Conservation (phyloP, 2,797 vertebrate genomes). For the Sternarchorhynchus goeldii region DNA sequence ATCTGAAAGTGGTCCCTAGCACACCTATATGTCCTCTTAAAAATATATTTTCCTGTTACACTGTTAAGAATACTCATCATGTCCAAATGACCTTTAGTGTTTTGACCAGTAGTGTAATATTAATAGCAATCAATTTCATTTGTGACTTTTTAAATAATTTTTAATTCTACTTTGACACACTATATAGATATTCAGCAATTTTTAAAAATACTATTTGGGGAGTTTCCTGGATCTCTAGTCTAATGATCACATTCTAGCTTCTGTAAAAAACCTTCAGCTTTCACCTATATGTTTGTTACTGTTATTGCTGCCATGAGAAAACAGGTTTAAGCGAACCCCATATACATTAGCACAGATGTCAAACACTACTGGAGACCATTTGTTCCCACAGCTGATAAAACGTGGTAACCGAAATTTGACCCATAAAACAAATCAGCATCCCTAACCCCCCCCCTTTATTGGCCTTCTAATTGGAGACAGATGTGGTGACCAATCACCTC, state of each 20-base stretch:
- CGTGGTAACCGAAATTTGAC: slow-evolving; percentile 70
- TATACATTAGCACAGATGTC: slow-evolving; percentile 33
- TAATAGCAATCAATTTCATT: too few relatives aligned
- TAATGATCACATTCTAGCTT: neutral
- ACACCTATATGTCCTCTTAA: too few relatives aligned
- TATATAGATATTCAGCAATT: too few relatives aligned
- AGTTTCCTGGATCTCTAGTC: neutral
- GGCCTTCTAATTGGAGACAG: slow-evolving; percentile 71
- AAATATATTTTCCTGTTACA: too few relatives aligned
- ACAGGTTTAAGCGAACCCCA: slow-evolving; percentile 21
- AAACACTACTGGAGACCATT: slow-evolving; percentile 70
- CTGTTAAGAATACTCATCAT: too few relatives aligned
- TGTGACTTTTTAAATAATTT: too few relatives aligned
- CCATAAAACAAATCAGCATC: slow-evolving; percentile 45
- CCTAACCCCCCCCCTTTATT: slow-evolving; percentile 50
- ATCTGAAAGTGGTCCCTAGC: too few relatives aligned
- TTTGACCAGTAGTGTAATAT: too few relatives aligned
- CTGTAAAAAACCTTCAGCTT: slow-evolving; percentile 7
- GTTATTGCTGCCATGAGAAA: neutral
- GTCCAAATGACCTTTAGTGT: too few relatives aligned
- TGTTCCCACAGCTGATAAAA: slow-evolving; percentile 78
- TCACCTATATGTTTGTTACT: neutral
- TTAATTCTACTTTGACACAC: too few relatives aligned
- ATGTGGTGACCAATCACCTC: slow-evolving; percentile 55
- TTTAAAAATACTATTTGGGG: neutral